Evolutionary conservation across 2,113 vertebrate genomes (phyloP), one percentile per base, ranked within the genome.

Genomic region (Phoxinus phoxinus): DNA sequence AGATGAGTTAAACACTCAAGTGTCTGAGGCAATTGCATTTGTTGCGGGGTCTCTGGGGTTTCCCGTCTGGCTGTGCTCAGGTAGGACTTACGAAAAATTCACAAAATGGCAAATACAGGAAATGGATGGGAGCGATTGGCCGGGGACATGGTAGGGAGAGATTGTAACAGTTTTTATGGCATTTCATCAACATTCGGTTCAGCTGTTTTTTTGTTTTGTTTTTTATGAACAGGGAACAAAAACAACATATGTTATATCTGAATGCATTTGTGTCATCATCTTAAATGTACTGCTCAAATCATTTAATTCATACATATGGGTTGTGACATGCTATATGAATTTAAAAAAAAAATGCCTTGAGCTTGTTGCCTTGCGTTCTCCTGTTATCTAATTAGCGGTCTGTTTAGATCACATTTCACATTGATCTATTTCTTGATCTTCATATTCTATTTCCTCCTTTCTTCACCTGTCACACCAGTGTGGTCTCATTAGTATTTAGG

Each of bases 51-150:
- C 87, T 75, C 87, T 4, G 51, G 85, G 83, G 89, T 13, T 86
- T 90, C 91, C 88, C 84, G 84, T 84, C 74, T 71, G 25, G 86
- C 67, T 87, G 84, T 53, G 11, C 88, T 72, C 81, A 74, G 84
- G 67, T 88, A 88, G 78, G 86, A 44, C 53, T 88, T 71, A 89
- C 92, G 32, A 91, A 88, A 92, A 86, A 89, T 91, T 89, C 81
- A 92, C 83, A 84, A 88, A 86, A 73, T 21, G 69, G 80, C 87
- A 91, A 88, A 91, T 89, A 87, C 37, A 87, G 81, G 72, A 88
- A 90, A 90, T 87, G 73, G 85, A 86, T 65, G 65, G 87, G 56
- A 81, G 83, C 21, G 53, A 88, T 73, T 81, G 76, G 78, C 77
- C 80, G 25, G 44, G 46, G 79, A 84, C 23, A 12, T 67, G 2